Base-by-base conservation (phyloP, 2,888 invertebrate species). In the Encarsia formosa region DNA sequence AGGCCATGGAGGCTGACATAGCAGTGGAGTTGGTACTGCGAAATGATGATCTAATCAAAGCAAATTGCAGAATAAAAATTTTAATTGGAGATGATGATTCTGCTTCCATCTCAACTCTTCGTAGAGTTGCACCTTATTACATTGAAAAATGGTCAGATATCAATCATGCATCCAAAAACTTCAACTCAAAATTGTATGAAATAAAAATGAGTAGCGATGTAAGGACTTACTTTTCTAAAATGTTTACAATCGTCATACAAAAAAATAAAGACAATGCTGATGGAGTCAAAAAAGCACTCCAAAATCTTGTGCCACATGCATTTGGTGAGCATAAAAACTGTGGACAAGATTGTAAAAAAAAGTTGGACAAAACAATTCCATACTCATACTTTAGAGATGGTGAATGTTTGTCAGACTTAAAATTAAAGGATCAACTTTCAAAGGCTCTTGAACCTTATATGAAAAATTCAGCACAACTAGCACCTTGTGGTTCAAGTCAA, bases 141-240 rank as follows among this genome's bases (percentile, higher is more conserved):
- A 52, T 59, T 19, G 32, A 43, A n/a, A 61, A 59, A 52, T 58
- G 52, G 51, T 53, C 55, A n/a, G 60, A 59, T 34, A 44, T 53
- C 15, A 44, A 44, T 20, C 34, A 44, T 22, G 44, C 34, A 6
- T 8, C 22, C 4, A 44, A 34, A 16, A 43, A 37, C n/a, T 48
- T 58, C 6, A 54, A 41, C 18, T 55, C 40, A 29, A 32, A 50
- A 19, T 47, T 56, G 31, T 57, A 55, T 34, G 40, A 34, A 19
- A 26, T 54, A 15, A 57, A 55, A 26, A 31, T 55, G 15, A 45
- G 34, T 8, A 22, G 46, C 4, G 40, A 48, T 23, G 29, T 54
- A 1, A 53, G 54, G 15, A 47, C 48, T 40, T 52, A 59, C 39
- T 50, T 57, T 37, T 43, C 31, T 5, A 20, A 47, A 38, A 16